Base-by-base conservation (phyloP, 1,140 invertebrate species). In the Drosophila ananassae region DNA sequence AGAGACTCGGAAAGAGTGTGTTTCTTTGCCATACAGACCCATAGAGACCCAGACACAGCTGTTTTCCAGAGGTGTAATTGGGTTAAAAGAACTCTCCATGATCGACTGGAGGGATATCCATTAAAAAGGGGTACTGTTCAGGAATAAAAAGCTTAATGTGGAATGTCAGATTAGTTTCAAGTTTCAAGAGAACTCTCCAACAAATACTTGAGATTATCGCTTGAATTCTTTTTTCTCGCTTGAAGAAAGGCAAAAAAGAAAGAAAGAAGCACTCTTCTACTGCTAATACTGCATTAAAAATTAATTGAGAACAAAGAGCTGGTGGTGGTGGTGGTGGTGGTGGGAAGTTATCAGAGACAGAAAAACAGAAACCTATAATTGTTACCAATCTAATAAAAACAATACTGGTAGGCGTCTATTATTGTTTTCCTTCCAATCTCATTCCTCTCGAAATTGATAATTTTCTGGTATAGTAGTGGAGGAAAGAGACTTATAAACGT, bases 321-420 rank as follows among this genome's bases (percentile, higher is more conserved):
- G 17, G 17, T 17, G 17, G 17, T 17, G 17, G 17, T 17, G 17
- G 17, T 17, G 17, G 17, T 17, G 17, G 17, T 17, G 17, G 17
- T 17, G 17, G 17, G 17, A 37, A 37, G 3, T 44, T 44, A 44
- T 44, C 41, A 21, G 41, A 44, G n/a, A 22, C 25, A 30, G 12
- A 34, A 1, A 6, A 52, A 53, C 24, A 57, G 21, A 39, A 32
- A 10, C 17, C 30, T 17, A 25, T 56, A 32, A 41, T 41, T 66
- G 44, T 46, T 55, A 47, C 17, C 62, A 48, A 69, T 68, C 66
- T 56, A 39, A 68, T 39, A 51, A 30, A 51, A 51, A 25, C 30
- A 59, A 28, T 21, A 50, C 12, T 56, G 2, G 10, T 37, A 32
- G 24, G 32, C 25, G 41, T 32, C 63, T 69, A 17, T 64, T 63